Percentiles rank a stretch among this genome's conserved stretches.
Evolutionary conservation across 1,140 invertebrate species (phyloP).

Genomic region (Epicauta chinensis): DNA sequence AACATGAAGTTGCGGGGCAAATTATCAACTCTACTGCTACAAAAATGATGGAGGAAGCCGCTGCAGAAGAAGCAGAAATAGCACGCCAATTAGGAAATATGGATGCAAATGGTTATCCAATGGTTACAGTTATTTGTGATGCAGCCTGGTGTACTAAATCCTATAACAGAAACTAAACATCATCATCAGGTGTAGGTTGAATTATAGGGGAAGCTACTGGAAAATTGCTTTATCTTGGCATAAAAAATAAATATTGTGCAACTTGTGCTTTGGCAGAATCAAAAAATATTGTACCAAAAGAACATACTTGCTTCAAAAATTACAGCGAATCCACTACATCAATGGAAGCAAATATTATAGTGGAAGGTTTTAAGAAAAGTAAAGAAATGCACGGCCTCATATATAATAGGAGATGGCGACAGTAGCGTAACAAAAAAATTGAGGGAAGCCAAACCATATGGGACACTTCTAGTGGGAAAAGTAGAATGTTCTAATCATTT

Average conservation of each 20-base stretch:
- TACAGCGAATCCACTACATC: constrained; percentile 22
- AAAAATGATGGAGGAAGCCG: no score
- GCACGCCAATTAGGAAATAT: no score
- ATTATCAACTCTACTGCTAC: no score
- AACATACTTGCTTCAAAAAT: constrained; percentile 36
- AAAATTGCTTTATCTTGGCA: constrained; percentile 38
- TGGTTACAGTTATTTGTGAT: no score
- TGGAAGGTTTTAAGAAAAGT: constrained; percentile 33
- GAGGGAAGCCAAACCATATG: not conserved
- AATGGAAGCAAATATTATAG: constrained; percentile 38
- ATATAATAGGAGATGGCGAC: constrained; percentile 32
- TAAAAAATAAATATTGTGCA: constrained; percentile 33
- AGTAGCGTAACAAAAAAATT: constrained; percentile 10
- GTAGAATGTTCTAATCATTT: constrained; percentile 38
- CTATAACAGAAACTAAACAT: not conserved
- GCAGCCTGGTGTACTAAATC: not conserved
- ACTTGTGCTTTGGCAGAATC: constrained; percentile 23
- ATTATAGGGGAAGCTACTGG: not conserved
- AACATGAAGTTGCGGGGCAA: no score
- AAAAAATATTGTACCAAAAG: not conserved
- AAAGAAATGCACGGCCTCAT: constrained; percentile 31
- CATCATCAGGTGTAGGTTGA: not conserved
- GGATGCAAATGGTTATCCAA: no score
- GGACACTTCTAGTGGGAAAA: constrained; percentile 22
- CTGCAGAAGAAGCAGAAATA: no score